These are phyloP conservation scores for Eunapius fragilis DNA, from an alignment of 37 sponge, comb jelly and placozoan genomes.

Conservation along the genomic window DNA sequence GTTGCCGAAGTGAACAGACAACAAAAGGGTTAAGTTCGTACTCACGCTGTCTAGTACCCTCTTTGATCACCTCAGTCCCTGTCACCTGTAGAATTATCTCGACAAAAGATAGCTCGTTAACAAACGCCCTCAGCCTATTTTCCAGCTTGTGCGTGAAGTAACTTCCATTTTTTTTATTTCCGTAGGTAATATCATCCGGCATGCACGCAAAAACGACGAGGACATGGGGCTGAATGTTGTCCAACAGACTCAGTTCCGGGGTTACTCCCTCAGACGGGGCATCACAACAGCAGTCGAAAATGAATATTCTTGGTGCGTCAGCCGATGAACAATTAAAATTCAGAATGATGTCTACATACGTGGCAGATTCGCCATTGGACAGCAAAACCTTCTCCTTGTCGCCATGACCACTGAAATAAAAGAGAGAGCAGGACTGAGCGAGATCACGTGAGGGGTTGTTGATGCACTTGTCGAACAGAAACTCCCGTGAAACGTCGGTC, in stretches of 20 bases:
- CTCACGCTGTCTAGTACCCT: not conserved
- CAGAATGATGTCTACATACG: slow-evolving; percentile 28
- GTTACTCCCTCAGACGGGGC: not conserved
- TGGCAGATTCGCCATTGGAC: not conserved
- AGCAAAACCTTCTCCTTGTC: slow-evolving; percentile 15
- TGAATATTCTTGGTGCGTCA: slow-evolving; percentile 54
- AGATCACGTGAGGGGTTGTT: not conserved
- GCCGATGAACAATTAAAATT: not conserved
- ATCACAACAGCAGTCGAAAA: slow-evolving; percentile 54
- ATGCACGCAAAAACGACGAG: not conserved
- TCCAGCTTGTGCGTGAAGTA: slow-evolving; percentile 44
- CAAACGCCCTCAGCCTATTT: slow-evolving; percentile 15
- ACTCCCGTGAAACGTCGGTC: not conserved
- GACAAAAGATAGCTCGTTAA: slow-evolving; percentile 7
- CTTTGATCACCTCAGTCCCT: not conserved
- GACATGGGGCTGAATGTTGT: not conserved
- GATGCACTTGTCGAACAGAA: not conserved
- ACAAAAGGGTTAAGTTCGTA: not conserved
- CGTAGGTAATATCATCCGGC: not conserved
- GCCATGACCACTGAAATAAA: slow-evolving; percentile 64
- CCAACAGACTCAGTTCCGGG: too few species aligned
- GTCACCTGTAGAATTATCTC: slow-evolving; percentile 41
- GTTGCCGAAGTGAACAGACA: not conserved
- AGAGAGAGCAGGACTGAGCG: slow-evolving; percentile 15
- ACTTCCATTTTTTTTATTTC: slow-evolving; percentile 15